Evolutionary conservation across 2,113 vertebrate genomes (phyloP).

Genomic region (Tringa solitaria): DNA sequence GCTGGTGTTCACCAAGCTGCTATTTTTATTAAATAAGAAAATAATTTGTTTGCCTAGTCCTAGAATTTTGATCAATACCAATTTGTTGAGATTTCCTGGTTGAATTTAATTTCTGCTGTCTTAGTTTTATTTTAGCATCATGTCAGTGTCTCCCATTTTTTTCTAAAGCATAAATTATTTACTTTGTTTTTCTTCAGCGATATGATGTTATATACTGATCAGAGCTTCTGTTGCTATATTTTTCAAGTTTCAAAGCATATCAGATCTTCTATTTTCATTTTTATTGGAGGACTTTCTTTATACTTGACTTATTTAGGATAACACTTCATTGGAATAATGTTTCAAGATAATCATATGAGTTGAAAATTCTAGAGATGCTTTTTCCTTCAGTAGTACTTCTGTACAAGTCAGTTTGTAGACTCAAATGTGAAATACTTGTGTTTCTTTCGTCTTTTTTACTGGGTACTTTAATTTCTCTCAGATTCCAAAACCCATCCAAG

Average conservation of each 20-base stretch:
- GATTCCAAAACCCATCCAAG: not conserved
- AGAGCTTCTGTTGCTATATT: not conserved
- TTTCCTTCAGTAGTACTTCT: not conserved
- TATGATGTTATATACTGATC: not conserved
- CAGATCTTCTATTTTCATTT: not conserved
- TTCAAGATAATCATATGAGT: not conserved
- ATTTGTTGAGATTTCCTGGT: constrained; percentile 2
- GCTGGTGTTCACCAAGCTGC: not conserved
- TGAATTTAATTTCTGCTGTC: constrained; percentile 2
- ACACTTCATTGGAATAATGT: not conserved
- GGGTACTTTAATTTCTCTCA: not conserved
- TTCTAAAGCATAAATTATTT: not conserved
- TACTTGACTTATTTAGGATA: not conserved
- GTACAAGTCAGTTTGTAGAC: not conserved
- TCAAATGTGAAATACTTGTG: not conserved
- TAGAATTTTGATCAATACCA: constrained; percentile 21
- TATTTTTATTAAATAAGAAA: not conserved
- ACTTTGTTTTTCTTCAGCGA: not conserved
- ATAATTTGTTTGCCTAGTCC: not conserved
- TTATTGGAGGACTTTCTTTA: not conserved
- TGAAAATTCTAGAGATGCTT: not conserved
- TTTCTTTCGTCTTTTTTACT: not conserved
- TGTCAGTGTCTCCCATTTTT: not conserved
- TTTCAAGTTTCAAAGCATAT: not conserved
- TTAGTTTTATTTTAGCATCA: not conserved